Conservation (phyloP, 2,888 invertebrate species). For the Chrysotoxum bicinctum region DNA sequence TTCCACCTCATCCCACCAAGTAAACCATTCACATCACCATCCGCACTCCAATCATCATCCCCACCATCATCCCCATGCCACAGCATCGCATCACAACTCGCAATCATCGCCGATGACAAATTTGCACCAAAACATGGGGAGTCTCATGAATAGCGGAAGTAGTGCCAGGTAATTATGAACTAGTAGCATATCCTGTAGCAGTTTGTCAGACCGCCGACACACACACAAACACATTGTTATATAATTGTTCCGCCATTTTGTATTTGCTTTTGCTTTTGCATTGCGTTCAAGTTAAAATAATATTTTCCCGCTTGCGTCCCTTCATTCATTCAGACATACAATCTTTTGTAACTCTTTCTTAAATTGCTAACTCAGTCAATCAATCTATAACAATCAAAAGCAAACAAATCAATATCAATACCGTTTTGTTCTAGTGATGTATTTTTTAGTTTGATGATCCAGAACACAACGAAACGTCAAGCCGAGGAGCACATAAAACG, state of each 20-base stretch:
- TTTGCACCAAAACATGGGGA: constrained; percentile 81
- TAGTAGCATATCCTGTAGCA: constrained; percentile 16
- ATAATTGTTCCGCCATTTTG: constrained; percentile 41
- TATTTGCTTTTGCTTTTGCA: constrained; percentile 70
- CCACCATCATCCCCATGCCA: constrained; percentile 77
- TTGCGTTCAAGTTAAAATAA: constrained; percentile 36
- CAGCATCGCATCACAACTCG: constrained; percentile 79
- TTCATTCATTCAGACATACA: background rate
- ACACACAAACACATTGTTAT: background rate
- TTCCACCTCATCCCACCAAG: constrained; percentile 74
- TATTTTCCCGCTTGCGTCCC: constrained; percentile 35
- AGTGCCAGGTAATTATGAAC: constrained; percentile 79
- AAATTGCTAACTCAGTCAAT: background rate
- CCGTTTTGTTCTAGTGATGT: constrained; percentile 78
- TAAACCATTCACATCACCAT: constrained; percentile 74
- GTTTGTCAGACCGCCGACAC: constrained; percentile 27
- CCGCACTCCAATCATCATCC: constrained; percentile 76
- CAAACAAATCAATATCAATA: constrained; percentile 32
- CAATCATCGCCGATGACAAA: constrained; percentile 81
- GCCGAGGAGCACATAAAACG: constrained; percentile 96
- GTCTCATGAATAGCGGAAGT: constrained; percentile 81
- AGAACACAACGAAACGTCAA: constrained; percentile 82
- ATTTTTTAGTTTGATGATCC: constrained; percentile 82
- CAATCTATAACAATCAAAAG: constrained; percentile 53
- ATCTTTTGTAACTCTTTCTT: background rate